Evolutionary conservation across 2,888 invertebrate genomes (phyloP).

Genomic region (Lasioglossum calceatum): DNA sequence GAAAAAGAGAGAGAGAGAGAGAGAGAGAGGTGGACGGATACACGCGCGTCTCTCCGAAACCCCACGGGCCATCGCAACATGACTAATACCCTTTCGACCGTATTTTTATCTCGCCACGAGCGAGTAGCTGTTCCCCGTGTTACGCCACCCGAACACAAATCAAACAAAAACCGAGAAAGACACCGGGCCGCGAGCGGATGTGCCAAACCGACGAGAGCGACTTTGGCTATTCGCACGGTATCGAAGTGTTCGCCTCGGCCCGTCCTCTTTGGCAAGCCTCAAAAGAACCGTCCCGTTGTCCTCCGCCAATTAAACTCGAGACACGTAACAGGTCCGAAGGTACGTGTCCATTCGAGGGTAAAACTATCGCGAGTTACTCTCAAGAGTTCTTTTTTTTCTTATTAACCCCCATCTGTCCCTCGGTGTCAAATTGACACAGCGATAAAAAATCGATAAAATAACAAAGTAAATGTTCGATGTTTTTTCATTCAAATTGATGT

Average conservation of each 20-base stretch:
- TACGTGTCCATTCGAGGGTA: too few relatives aligned
- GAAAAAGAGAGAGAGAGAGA: conserved; percentile 36
- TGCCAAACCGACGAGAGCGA: conserved; percentile 66
- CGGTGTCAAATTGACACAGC: too few relatives aligned
- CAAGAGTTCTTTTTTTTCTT: too few relatives aligned
- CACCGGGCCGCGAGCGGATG: conserved; percentile 70
- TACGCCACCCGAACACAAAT: conserved; percentile 53
- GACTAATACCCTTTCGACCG: conserved; percentile 76
- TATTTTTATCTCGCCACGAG: conserved; percentile 79
- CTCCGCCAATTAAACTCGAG: conserved; percentile 34
- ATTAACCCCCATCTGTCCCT: too few relatives aligned
- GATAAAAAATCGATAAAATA: too few relatives aligned
- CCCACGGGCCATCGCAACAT: conserved; percentile 69
- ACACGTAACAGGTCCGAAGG: conserved; percentile 13
- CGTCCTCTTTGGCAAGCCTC: neutral
- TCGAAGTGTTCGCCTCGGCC: neutral
- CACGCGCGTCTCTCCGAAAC: conserved; percentile 38
- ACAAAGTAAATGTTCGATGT: too few relatives aligned
- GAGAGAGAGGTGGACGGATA: conserved; percentile 54
- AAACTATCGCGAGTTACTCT: too few relatives aligned
- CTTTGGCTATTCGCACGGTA: conserved; percentile 51
- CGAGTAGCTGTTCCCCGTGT: conserved; percentile 71
- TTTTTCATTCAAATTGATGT: too few relatives aligned
- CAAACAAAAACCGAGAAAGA: conserved; percentile 29
- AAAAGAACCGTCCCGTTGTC: neutral